These are phyloP conservation scores for Gobius niger DNA, from an alignment of 2,113 vertebrate genomes.

Conservation along the genomic window DNA sequence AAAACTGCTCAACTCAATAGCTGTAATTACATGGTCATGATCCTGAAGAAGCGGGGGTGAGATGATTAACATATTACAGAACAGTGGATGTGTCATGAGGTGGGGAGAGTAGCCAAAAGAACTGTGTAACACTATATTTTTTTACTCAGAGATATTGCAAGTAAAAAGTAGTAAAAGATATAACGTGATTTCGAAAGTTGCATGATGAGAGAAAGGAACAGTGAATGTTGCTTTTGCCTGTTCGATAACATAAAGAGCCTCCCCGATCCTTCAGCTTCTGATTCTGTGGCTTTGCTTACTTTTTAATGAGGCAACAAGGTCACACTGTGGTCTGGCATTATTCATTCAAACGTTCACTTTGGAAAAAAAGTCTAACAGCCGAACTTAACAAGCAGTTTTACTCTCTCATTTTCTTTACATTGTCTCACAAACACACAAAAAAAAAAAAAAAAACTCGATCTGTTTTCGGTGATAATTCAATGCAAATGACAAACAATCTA, in stretches of 20 bases:
- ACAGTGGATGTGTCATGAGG: not conserved
- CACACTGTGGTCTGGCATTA: not conserved
- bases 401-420: not conserved
- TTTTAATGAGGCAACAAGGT: conserved; percentile 47
- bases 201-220: not conserved
- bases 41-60: not conserved
- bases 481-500: no score
- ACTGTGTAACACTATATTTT: no score
- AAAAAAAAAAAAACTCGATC: no score
- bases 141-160: not conserved
- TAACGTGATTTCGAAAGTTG: not conserved
- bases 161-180: no score
- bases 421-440: not conserved
- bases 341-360: conserved; percentile 18
- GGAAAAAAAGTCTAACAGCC: conserved; percentile 5
- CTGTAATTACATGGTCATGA: conserved; percentile 29
- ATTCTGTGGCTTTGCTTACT: conserved; percentile 25
- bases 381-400: not conserved
- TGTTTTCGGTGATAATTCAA: no score
- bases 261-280: not conserved
- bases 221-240: not conserved
- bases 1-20: conserved; percentile 10
- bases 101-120: no score
- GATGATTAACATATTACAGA: not conserved
- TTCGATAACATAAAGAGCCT: not conserved